Percentiles rank a stretch among this genome's conserved stretches.
Conservation (phyloP, 1,140 invertebrate species). For the Drosophila funebris region DNA sequence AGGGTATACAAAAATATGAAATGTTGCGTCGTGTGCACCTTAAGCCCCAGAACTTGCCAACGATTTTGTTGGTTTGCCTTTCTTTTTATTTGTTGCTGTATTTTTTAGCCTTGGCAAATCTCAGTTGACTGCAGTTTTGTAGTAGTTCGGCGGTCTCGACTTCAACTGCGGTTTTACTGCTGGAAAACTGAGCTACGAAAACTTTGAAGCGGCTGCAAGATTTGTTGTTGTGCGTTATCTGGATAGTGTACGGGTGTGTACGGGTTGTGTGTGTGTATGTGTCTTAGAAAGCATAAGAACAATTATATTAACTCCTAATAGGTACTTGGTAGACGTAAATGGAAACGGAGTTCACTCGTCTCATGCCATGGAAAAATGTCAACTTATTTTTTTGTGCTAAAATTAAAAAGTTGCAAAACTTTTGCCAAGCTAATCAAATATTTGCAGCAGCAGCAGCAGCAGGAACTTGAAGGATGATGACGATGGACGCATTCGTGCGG, state of each 20-base stretch:
- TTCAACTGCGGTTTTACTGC: constrained; percentile 60
- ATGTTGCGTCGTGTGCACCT: constrained; percentile 15
- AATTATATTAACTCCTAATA: constrained; percentile 39
- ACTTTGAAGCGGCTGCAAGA: constrained; percentile 53
- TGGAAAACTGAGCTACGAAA: too few species aligned
- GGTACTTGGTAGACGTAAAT: constrained; percentile 8
- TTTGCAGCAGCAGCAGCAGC: constrained; percentile 53
- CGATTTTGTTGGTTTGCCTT: background rate
- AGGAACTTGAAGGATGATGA: background rate
- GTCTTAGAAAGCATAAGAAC: constrained; percentile 12
- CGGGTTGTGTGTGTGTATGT: background rate
- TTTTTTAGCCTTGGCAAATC: constrained; percentile 21
- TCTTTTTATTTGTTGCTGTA: background rate
- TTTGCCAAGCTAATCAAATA: constrained; percentile 75
- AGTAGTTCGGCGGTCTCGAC: constrained; percentile 17
- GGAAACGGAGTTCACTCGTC: background rate
- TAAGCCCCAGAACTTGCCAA: constrained; percentile 1
- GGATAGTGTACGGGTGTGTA: constrained; percentile 7
- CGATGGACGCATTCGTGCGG: constrained; percentile 54
- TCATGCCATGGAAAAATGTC: constrained; percentile 24
- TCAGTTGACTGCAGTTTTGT: constrained; percentile 43
- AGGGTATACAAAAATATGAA: constrained; percentile 31
- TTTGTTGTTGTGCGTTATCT: constrained; percentile 21
- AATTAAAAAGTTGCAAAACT: constrained; percentile 70
- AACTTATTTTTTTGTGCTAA: constrained; percentile 49